Base-by-base conservation (phyloP, 1,140 invertebrate species). In the Leptinotarsa undecemlineata region DNA sequence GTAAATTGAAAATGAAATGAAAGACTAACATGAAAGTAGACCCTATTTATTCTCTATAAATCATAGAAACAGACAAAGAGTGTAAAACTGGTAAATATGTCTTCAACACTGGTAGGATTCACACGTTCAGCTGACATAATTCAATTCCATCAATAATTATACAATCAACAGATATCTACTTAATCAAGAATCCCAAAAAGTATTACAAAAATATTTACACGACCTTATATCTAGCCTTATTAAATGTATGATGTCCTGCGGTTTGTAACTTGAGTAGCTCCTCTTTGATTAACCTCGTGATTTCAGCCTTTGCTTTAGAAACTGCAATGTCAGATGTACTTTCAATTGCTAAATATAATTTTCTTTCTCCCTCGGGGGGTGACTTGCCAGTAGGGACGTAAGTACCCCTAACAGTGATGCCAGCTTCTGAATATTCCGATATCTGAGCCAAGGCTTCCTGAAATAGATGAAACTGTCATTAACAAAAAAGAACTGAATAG, bases 301-400 rank as follows among this genome's bases (percentile, higher is more conserved):
- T 98, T 88, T 99, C 98, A 19, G 95, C 95, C 86, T 99, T 99
- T 2, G 98, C 98, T 87, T 99, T 98, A 64, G 96, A 95, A 1
- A 99, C 96, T 13, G 98, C 95, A 67, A 98, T 88, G 85, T 99
- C 98, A 81, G 94, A 98, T 1, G 97, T 98, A 74, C 97, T 98
- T 85, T 99, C 98, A 82, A 99, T 98, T n/a, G 98, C 97, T 60
- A 99, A 87, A 85, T 99, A 99, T 0, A 99, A 87, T 84, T 99
- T 99, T 15, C 98, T 88, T 80, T 99, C 98, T 14, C 96, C 98
- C 78, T 98, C 97, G 0, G 96, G 95, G 1, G 93, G 91, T 20
- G 90, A 87, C 85, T 97, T 97, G n/a, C 95, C 95, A 13, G 93
- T 88, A 0, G 92, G 94, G 67, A 97, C 96, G 84, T 97, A 99